A percentile compares a stretch with the other conserved stretches of the same genome.
Evolutionary conservation across 2,797 vertebrate genomes (phyloP).

Genomic region (Rallus crepitans): DNA sequence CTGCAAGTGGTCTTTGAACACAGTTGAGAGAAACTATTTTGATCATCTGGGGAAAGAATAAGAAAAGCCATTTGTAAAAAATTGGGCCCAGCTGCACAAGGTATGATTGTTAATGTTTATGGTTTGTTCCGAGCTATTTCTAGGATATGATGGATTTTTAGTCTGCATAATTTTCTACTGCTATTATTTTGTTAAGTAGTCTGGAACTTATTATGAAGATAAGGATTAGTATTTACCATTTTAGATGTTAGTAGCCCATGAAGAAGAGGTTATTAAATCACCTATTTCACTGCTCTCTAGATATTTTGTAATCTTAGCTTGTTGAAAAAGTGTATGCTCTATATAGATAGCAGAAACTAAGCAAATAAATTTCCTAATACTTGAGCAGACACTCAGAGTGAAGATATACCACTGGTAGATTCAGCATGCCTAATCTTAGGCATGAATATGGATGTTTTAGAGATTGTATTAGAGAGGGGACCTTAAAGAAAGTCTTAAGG

Average conservation of each 20-base stretch:
- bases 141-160: background rate
- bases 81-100: background rate
- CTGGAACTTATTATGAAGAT: background rate
- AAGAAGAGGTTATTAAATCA: slow-evolving; percentile 21
- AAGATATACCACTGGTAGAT: background rate
- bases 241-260: background rate
- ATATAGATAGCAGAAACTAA: background rate
- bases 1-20: background rate
- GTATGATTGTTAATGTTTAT: background rate
- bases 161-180: background rate
- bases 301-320: background rate
- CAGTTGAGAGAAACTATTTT: background rate
- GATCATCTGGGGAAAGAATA: background rate
- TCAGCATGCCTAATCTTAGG: background rate
- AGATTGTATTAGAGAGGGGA: background rate
- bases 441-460: background rate
- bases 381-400: background rate
- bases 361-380: background rate
- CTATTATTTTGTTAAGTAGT: background rate
- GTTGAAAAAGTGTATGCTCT: background rate
- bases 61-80: background rate
- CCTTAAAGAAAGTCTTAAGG: background rate
- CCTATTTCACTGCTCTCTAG: background rate
- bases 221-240: background rate
- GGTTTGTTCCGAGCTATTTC: background rate